phyloP scores from a whole-genome alignment of 2,113 vertebrate species.

The Vicugna pacos region DNA sequence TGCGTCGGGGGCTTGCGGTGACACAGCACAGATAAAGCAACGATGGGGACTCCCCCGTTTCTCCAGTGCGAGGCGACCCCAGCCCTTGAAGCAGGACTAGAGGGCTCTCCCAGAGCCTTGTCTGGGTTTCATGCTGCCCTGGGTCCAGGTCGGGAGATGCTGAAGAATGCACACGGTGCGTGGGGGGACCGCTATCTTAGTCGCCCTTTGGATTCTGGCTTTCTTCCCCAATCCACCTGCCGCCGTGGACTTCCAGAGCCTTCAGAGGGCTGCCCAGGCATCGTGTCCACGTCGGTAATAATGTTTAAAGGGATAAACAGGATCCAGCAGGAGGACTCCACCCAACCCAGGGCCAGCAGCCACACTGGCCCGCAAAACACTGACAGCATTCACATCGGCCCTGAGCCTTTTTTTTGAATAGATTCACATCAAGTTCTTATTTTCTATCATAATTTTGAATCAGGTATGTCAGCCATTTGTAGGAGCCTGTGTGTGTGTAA shows the following conservation, averaged over 20 bases:
- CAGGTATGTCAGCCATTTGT: rapidly evolving
- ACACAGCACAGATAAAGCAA: neutral
- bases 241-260: rapidly evolving
- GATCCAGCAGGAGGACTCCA: rapidly evolving
- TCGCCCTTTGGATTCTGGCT: rapidly evolving
- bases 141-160: neutral
- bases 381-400: rapidly evolving
- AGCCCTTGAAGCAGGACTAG: rapidly evolving
- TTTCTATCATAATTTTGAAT: neutral
- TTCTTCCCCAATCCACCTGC: rapidly evolving
- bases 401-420: neutral
- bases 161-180: rapidly evolving
- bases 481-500: neutral
- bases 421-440: neutral
- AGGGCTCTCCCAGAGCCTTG: rapidly evolving
- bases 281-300: rapidly evolving
- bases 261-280: rapidly evolving
- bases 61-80: too few species aligned
- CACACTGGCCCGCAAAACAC: neutral
- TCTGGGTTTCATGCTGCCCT: rapidly evolving
- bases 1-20: rapidly evolving
- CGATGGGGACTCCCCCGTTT: neutral
- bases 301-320: rapidly evolving
- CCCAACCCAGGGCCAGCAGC: neutral
- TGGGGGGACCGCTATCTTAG: rapidly evolving